A percentile compares a stretch with the other conserved stretches of the same genome.
These are phyloP conservation scores for Leptinotarsa juncta DNA, from an alignment of 2,888 invertebrate species.

Conservation along the genomic window DNA sequence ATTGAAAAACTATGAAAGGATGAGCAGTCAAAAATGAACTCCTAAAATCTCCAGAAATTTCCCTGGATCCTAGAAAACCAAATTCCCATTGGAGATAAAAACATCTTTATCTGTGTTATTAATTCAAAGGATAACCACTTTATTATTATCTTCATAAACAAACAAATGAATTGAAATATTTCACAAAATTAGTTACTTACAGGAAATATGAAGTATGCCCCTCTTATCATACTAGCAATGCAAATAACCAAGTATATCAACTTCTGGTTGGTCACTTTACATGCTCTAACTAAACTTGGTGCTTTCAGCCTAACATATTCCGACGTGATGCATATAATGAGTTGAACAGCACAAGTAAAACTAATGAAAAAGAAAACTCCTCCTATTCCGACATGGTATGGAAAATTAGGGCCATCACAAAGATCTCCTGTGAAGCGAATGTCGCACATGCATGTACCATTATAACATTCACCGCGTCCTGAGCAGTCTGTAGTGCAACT, in stretches of 20 bases:
- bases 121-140: not conserved
- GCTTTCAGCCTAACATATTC: conserved; percentile 88
- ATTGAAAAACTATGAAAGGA: no score
- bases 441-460: conserved; percentile 92
- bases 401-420: conserved; percentile 85
- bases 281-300: conserved; percentile 83
- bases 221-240: conserved; percentile 85
- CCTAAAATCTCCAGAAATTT: no score
- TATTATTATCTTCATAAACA: not conserved
- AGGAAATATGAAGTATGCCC: conserved; percentile 90
- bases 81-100: not conserved
- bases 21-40: no score
- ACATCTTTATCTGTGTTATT: not conserved
- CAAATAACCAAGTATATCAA: conserved; percentile 88
- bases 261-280: conserved; percentile 90
- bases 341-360: conserved; percentile 84
- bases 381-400: conserved; percentile 80
- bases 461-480: conserved; percentile 90
- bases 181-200: conserved; percentile 69
- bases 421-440: conserved; percentile 87
- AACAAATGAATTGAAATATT: not conserved
- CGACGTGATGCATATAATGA: conserved; percentile 84
- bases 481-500: conserved; percentile 84
- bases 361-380: conserved; percentile 86
- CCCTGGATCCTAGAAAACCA: no score